Base-by-base conservation (phyloP, 92 coral and sea anemone species). In the Zoanthus sansibaricus region DNA sequence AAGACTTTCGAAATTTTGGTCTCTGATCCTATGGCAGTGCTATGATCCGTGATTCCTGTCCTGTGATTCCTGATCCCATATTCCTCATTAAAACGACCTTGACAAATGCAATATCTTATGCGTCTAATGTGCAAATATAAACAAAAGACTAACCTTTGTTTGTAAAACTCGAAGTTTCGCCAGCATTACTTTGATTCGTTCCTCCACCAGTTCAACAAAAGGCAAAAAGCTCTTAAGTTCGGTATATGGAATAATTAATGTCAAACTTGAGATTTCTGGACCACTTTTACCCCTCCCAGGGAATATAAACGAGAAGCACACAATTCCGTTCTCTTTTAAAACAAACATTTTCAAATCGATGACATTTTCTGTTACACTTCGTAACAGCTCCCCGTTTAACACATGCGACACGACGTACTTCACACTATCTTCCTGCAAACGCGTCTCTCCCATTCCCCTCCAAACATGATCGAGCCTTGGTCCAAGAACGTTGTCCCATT, bases 401-500 rank as follows among this genome's bases (percentile, higher is more conserved):
- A 98, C 94, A 74, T 96, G 98, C 18, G 97, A 93, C 55, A 97
- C 98, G 14, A 97, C 96, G 79, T 97, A 97, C 69, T 89, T 92
- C 79, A 97, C 97, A 82, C 94, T 95, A 75, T 87, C 78, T 82
- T 95, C 99, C 85, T 90, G 93, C 7, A 86, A 74, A 30, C 62
- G 70, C 11, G 88, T 52, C 51, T 95, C 94, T 51, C 96, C 94
- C 1, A 77, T 46, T 58, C 96, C 98, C 72, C 93, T 83, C 99
- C 99, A 97, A 13, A 95, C 95, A 79, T 97, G 99, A 20, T 89
- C 95, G 1, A 97, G 82, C 64, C 92, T 88, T 6, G 99, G 99
- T 20, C 99, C 99, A 67, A 95, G 83, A 25, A 97, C 89, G 71
- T 97, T 97, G 72, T 97, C 99, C 99, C 99, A 97, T 51, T 91